These are phyloP conservation scores for Watsonalla binaria DNA, from an alignment of 2,888 invertebrate species.

Conservation along the genomic window DNA sequence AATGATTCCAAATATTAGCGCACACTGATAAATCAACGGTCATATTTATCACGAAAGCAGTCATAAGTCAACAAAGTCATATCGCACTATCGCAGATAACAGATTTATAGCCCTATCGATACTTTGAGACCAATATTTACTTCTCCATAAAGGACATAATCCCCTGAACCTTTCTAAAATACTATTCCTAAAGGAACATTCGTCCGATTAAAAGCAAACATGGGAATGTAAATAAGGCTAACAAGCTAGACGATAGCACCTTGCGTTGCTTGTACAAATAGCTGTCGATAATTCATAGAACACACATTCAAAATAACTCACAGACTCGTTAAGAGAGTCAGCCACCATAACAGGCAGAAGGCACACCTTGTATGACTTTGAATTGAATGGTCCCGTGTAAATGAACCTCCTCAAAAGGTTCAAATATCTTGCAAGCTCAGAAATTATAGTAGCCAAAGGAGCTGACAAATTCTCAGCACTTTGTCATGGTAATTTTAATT, in stretches of 20 bases:
- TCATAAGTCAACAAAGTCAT: constrained; percentile 1
- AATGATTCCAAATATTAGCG: neutral
- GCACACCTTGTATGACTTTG: constrained; percentile 5
- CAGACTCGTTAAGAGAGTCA: constrained; percentile 25
- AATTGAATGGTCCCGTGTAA: neutral
- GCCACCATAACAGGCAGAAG: constrained; percentile 17
- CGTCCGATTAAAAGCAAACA: constrained; percentile 33
- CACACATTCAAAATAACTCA: constrained; percentile 37
- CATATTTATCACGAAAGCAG: constrained; percentile 16
- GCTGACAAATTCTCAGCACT: too few relatives aligned
- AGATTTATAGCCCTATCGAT: constrained; percentile 5
- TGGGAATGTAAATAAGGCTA: constrained; percentile 25
- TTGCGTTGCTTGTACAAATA: constrained; percentile 38
- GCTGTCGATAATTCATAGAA: constrained; percentile 34
- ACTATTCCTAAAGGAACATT: constrained; percentile 14
- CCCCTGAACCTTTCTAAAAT: too few relatives aligned
- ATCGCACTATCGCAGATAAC: constrained; percentile 1
- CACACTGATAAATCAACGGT: neutral
- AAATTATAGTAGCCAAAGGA: too few relatives aligned
- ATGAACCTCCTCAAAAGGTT: too few relatives aligned
- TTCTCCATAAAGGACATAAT: too few relatives aligned
- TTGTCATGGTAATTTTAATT: too few relatives aligned
- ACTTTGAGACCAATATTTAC: too few relatives aligned
- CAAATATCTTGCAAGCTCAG: too few relatives aligned
- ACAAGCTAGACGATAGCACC: constrained; percentile 30